A percentile compares a stretch with the other conserved stretches of the same genome.
Evolutionary conservation across 2,888 invertebrate genomes (phyloP).

Genomic region (Endomychus coccineus): DNA sequence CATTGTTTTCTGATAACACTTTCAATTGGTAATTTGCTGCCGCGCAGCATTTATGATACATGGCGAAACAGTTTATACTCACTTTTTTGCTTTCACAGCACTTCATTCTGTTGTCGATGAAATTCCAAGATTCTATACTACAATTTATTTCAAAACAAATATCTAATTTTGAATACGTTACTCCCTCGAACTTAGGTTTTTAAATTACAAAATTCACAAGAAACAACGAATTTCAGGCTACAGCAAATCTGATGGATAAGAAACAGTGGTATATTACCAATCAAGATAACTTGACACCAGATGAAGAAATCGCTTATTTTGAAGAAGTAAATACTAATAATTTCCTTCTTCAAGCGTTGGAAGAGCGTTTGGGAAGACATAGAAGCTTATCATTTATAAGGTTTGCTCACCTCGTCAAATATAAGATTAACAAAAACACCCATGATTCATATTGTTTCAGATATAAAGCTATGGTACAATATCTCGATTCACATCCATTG

Average conservation of each 20-base stretch:
- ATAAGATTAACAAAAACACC: not conserved
- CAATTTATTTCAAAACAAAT: too few relatives aligned
- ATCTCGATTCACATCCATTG: conserved; percentile 28
- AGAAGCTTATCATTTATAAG: conserved; percentile 49
- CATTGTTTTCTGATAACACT: too few relatives aligned
- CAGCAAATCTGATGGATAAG: conserved; percentile 48
- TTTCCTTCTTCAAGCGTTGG: conserved; percentile 50
- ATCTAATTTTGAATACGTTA: too few relatives aligned
- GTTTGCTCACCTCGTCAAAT: conserved; percentile 20
- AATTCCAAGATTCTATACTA: too few relatives aligned
- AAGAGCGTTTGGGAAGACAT: conserved; percentile 55
- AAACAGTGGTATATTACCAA: conserved; percentile 53
- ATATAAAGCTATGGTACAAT: conserved; percentile 32
- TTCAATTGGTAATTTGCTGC: too few relatives aligned
- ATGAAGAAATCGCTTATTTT: conserved; percentile 55
- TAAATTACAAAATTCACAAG: not conserved
- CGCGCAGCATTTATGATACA: too few relatives aligned
- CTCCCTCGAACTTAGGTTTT: conserved; percentile 1
- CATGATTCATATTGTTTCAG: conserved; percentile 25
- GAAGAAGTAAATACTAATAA: conserved; percentile 45
- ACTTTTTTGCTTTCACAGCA: too few relatives aligned
- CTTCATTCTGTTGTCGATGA: too few relatives aligned
- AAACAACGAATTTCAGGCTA: conserved; percentile 47
- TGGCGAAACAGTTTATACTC: too few relatives aligned
- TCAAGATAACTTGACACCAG: conserved; percentile 51